Conservation (phyloP, 2,888 invertebrate genomes). For the Malthinus flaveolus region DNA sequence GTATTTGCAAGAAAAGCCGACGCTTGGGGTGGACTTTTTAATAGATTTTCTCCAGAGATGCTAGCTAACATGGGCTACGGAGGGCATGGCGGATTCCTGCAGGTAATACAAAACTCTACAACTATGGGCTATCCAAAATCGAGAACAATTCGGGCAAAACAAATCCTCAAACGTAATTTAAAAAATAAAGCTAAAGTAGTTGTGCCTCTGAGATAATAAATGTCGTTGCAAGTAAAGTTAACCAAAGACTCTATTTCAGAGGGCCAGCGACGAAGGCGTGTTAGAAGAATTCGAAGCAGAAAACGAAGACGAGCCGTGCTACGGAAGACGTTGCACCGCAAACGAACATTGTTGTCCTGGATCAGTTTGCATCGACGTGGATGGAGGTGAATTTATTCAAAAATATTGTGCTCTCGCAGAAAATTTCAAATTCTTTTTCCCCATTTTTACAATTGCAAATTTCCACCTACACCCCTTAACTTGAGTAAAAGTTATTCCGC, state of each 20-base stretch:
- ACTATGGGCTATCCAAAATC: no score
- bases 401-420: no score
- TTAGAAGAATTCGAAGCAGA: conserved; percentile 56
- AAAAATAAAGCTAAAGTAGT: no score
- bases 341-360: conserved; percentile 86
- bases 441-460: no score
- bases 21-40: conserved; percentile 83
- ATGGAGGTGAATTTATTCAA: conserved; percentile 71
- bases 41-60: conserved; percentile 86
- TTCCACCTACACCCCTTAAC: no score
- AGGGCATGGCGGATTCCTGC: conserved; percentile 63
- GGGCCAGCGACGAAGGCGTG: conserved; percentile 49
- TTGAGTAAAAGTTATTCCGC: no score
- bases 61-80: conserved; percentile 79
- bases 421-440: no score
- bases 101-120: no score
- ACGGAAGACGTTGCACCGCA: conserved; percentile 72
- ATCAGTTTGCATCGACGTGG: conserved; percentile 71
- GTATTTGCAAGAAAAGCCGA: conserved; percentile 52
- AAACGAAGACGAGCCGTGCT: conserved; percentile 71
- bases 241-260: conserved; percentile 13
- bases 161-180: no score
- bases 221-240: no score
- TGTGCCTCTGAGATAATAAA: no score
- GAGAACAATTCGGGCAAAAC: no score